Evolutionary conservation across 2,888 invertebrate species (phyloP).

Genomic region (Eristalinus aeneus): DNA sequence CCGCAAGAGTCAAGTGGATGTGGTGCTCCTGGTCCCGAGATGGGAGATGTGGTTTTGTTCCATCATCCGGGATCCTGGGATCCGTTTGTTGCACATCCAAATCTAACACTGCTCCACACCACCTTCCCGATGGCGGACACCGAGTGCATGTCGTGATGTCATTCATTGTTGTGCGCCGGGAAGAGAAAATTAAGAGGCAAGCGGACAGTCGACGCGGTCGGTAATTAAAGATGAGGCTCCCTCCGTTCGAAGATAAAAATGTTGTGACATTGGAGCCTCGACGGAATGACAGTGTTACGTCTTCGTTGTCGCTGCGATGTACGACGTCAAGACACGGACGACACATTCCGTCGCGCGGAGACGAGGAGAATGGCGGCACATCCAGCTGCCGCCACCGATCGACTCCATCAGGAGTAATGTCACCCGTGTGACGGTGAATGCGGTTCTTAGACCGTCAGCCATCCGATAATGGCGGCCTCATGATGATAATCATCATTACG

Average conservation of each 20-base stretch:
- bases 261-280: slow-evolving; percentile 69
- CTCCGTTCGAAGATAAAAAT: slow-evolving; percentile 65
- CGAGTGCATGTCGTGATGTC: slow-evolving; percentile 67
- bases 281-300: slow-evolving; percentile 68
- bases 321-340: slow-evolving; percentile 67
- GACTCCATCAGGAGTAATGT: slow-evolving; percentile 44
- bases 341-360: slow-evolving; percentile 45
- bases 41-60: not conserved
- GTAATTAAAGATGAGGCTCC: slow-evolving; percentile 68
- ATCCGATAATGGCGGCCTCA: slow-evolving; percentile 7
- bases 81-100: slow-evolving; percentile 37
- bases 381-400: not conserved
- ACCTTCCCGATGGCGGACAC: not conserved
- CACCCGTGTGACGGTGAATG: slow-evolving; percentile 38
- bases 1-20: slow-evolving; percentile 42
- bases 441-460: slow-evolving; percentile 9
- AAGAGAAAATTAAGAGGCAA: not conserved
- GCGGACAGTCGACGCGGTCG: not conserved
- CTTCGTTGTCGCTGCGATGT: slow-evolving; percentile 59
- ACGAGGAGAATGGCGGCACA: not conserved
- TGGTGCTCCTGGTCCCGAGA: not conserved
- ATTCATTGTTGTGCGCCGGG: slow-evolving; percentile 37
- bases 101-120: slow-evolving; percentile 17
- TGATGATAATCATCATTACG: slow-evolving; percentile 48
- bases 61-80: slow-evolving; percentile 14